Evolutionary conservation across 2,888 invertebrate species (phyloP), one percentile per base, ranked within the genome.

Genomic region (Eupelmus urozonus): DNA sequence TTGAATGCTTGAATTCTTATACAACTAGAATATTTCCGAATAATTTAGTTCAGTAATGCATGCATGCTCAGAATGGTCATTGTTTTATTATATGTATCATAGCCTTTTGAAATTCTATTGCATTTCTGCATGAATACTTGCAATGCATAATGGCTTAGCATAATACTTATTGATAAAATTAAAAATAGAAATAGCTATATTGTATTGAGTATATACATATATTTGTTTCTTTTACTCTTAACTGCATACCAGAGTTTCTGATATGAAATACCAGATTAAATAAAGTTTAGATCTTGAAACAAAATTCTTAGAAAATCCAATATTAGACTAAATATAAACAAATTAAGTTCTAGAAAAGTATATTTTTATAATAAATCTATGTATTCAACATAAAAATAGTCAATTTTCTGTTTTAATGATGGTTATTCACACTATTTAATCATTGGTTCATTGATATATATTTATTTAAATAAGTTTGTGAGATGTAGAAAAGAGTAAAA

Each of bases 181-280:
- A 87, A 85, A 85, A 88, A 88, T 88, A 88, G 87, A n/a, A n/a
- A n/a, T n/a, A 85, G 84, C 86, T 85, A 85, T 84, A 83, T 87
- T 83, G 76, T 81, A 76, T 82, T 79, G 79, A 74, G 75, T 82
- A 82, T 75, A 81, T 82, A 79, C 76, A 77, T 80, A 72, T 79
- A 78, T 82, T 82, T 82, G 79, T 83, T 79, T 66, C 66, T 80
- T n/a, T 51, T 49, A 51, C 34, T 40, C 18, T 29, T 25, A 74
- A 66, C 27, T 59, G 18, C 20, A n/a, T n/a, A n/a, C n/a, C n/a
- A n/a, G n/a, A n/a, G n/a, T n/a, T n/a, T n/a, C n/a, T n/a, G n/a
- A n/a, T n/a, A n/a, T n/a, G n/a, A n/a, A n/a, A n/a, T n/a, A n/a
- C n/a, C n/a, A n/a, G n/a, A n/a, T n/a, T n/a, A n/a, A n/a, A n/a